phyloP scores from a whole-genome alignment of 2,113 vertebrate genomes.

The Spheniscus mendiculus region DNA sequence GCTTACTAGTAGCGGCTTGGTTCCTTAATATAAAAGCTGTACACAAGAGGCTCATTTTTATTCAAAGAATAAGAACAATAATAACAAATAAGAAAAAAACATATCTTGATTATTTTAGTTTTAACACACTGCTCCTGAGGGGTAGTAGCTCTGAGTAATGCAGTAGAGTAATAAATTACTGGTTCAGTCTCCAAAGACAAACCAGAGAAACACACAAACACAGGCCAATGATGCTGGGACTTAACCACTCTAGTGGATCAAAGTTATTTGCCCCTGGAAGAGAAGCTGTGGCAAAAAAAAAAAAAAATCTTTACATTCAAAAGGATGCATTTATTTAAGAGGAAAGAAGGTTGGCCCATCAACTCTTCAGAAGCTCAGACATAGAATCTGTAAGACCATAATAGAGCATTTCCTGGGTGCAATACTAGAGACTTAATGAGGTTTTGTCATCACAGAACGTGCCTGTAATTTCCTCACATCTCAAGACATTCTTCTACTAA shows the following conservation, averaged over 20 bases:
- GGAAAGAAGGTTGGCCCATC: not conserved
- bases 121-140: not conserved
- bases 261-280: not conserved
- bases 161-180: not conserved
- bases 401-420: not conserved
- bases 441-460: not conserved
- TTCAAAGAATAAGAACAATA: not conserved
- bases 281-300: not conserved
- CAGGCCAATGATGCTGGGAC: not conserved
- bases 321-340: not conserved
- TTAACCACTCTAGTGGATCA: not conserved
- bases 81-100: not conserved
- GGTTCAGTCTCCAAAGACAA: not conserved
- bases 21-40: not conserved
- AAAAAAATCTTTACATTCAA: not conserved
- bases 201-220: not conserved
- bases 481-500: not conserved
- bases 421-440: not conserved
- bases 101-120: not conserved
- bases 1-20: not conserved
- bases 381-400: not conserved
- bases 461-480: not conserved
- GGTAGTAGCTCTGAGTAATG: not conserved
- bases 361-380: not conserved
- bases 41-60: not conserved